A percentile compares a stretch with the other conserved stretches of the same genome.
Conservation (phyloP, 2,113 vertebrate genomes). For the Diadophis punctatus region DNA sequence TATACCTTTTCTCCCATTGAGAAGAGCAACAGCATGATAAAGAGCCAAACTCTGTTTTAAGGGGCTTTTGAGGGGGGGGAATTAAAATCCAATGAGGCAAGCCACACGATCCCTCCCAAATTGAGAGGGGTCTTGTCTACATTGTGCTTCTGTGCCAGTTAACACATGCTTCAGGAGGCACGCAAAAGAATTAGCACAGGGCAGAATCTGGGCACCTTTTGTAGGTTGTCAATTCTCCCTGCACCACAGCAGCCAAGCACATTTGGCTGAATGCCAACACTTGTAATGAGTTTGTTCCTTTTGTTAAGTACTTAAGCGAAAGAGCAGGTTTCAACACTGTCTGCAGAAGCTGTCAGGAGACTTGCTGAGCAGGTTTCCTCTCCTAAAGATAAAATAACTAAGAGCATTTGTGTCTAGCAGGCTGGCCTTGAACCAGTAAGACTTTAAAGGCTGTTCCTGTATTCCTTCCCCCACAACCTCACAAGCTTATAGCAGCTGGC, state of each 20-base stretch:
- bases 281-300: slow-evolving; percentile 5
- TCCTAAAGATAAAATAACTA: neutral
- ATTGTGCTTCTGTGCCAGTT: neutral
- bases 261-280: neutral
- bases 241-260: accelerated
- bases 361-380: neutral
- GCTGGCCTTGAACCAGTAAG: neutral
- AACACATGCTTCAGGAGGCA: neutral
- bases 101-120: neutral
- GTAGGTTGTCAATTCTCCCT: neutral
- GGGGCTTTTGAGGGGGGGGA: neutral
- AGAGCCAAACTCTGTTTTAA: neutral
- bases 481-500: neutral
- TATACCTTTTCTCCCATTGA: neutral
- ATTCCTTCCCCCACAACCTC: neutral
- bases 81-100: neutral
- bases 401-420: neutral
- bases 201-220: accelerated
- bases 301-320: slow-evolving; percentile 29
- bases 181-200: neutral
- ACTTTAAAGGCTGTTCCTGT: accelerated
- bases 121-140: neutral
- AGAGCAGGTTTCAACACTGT: slow-evolving; percentile 14
- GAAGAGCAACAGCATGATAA: neutral
- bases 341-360: neutral